Percentiles rank a stretch among this genome's conserved stretches.
These are phyloP conservation scores for Phyllotis vaccarum DNA, from an alignment of 2,797 vertebrate species.

Conservation along the genomic window DNA sequence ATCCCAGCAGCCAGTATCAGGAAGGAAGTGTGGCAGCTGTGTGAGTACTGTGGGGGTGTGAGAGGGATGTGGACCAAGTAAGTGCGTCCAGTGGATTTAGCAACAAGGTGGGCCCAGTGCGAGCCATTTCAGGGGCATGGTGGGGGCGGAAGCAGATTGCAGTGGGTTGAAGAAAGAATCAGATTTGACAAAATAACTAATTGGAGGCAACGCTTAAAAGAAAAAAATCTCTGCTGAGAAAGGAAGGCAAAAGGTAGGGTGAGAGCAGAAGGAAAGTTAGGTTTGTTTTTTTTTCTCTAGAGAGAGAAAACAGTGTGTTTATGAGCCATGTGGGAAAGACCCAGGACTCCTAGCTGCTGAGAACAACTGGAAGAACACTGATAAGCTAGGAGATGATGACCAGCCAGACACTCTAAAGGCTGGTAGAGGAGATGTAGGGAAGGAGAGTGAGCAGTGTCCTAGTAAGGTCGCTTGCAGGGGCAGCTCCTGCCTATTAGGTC, in stretches of 20 bases:
- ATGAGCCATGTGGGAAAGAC: neutral
- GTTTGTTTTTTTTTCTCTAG: neutral
- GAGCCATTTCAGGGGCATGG: slow-evolving; percentile 81
- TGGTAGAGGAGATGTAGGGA: neutral
- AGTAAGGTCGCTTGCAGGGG: neutral
- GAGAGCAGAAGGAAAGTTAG: slow-evolving; percentile 9
- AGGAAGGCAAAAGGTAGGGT: slow-evolving; percentile 66
- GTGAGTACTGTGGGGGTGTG: slow-evolving; percentile 68
- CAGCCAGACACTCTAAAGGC: neutral
- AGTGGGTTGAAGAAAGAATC: slow-evolving; percentile 81
- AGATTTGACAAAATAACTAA: slow-evolving; percentile 78
- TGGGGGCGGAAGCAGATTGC: slow-evolving; percentile 83
- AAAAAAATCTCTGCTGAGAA: slow-evolving; percentile 35
- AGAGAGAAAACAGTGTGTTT: slow-evolving; percentile 10
- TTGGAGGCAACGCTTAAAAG: slow-evolving; percentile 66
- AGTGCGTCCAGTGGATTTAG: slow-evolving; percentile 83
- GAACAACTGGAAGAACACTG: neutral
- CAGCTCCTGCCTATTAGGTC: neutral
- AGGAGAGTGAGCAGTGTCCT: neutral
- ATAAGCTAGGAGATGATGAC: neutral
- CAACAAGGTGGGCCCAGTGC: slow-evolving; percentile 80
- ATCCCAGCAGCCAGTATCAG: slow-evolving; percentile 8
- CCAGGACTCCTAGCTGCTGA: neutral
- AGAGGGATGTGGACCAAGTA: slow-evolving; percentile 65
- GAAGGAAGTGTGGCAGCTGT: slow-evolving; percentile 64